These are phyloP conservation scores for Lepeophtheirus nordmannii DNA, from an alignment of 2,888 invertebrate species.

Conservation along the genomic window DNA sequence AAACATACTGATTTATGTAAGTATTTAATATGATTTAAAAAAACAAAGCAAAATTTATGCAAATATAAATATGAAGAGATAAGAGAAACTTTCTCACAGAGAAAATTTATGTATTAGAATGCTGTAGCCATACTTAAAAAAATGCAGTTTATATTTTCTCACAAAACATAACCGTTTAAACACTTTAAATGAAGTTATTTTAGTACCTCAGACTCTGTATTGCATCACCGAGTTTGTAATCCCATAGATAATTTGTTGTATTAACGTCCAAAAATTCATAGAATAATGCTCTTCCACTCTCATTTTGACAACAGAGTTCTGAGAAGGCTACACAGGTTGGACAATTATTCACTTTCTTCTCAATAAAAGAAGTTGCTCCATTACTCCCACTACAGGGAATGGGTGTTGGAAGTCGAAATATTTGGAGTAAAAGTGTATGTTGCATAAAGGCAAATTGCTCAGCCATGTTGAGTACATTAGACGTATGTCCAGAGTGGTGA, in stretches of 20 bases:
- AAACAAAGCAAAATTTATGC: constrained; percentile 1
- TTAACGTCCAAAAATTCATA: constrained; percentile 7
- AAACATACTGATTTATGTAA: neutral
- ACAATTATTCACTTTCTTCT: neutral
- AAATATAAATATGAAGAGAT: too few species aligned
- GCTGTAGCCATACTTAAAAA: neutral
- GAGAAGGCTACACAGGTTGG: constrained; percentile 10
- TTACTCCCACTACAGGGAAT: neutral
- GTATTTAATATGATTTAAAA: too few species aligned
- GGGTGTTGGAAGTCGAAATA: neutral
- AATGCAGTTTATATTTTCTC: neutral
- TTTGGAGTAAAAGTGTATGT: constrained; percentile 18
- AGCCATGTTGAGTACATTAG: neutral
- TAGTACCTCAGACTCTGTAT: neutral
- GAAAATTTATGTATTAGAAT: neutral
- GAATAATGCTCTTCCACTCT: constrained; percentile 7
- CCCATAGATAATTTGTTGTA: neutral
- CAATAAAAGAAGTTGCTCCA: neutral
- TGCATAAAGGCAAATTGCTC: constrained; percentile 22
- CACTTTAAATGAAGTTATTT: neutral
- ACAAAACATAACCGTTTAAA: neutral
- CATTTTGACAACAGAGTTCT: constrained; percentile 10
- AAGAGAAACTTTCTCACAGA: too few species aligned
- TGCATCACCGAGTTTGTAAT: constrained; percentile 3
- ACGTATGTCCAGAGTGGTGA: neutral